A percentile compares a stretch with the other conserved stretches of the same genome.
Evolutionary conservation across 1,140 invertebrate species (phyloP).

Genomic region (Belonocnema kinseyi): DNA sequence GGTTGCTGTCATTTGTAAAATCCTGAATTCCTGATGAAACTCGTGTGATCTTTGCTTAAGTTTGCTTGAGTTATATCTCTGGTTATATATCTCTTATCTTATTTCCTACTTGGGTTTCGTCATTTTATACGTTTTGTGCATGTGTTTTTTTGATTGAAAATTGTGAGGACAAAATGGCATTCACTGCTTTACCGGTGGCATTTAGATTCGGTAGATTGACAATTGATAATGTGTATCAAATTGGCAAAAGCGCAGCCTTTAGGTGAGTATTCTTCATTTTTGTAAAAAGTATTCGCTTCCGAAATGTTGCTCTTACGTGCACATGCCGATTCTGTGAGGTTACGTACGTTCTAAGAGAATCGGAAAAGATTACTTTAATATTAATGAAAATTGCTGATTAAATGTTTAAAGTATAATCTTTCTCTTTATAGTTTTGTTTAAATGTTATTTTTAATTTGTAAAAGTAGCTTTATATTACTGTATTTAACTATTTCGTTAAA

Average conservation of each 20-base stretch:
- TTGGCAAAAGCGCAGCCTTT: constrained; percentile 49
- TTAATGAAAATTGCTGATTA: background rate
- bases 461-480: too few relatives aligned
- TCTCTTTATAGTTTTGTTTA: background rate
- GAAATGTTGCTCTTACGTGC: background rate
- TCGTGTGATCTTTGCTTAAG: too few relatives aligned
- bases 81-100: too few relatives aligned
- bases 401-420: background rate
- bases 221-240: constrained; percentile 61
- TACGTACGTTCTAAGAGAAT: background rate
- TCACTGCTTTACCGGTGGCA: constrained; percentile 56
- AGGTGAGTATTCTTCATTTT: constrained; percentile 54
- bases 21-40: too few relatives aligned
- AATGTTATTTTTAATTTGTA: background rate
- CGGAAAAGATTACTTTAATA: background rate
- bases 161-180: constrained; percentile 56
- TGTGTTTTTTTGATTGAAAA: background rate
- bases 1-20: too few relatives aligned
- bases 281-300: constrained; percentile 14
- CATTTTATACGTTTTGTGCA: background rate
- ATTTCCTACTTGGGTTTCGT: constrained; percentile 1
- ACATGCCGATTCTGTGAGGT: background rate
- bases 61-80: too few relatives aligned
- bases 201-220: constrained; percentile 58
- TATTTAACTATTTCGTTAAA: too few relatives aligned